phyloP scores from a whole-genome alignment of 2,888 invertebrate genomes.

The Vannuccia rotundouncinata region DNA sequence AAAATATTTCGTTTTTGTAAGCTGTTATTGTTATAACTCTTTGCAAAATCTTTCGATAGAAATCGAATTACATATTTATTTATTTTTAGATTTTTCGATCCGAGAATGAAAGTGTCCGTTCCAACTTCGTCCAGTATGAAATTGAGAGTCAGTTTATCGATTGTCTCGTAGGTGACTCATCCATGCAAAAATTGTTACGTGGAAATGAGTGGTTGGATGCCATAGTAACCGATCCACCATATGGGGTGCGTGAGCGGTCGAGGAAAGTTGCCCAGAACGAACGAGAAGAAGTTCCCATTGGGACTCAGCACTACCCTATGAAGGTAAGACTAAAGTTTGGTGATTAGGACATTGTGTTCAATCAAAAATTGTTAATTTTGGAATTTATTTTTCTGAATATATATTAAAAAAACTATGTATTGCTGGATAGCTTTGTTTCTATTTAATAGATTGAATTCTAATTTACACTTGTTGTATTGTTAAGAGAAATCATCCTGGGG shows the following conservation, averaged over 20 bases:
- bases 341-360: no score
- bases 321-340: background rate
- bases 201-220: conserved; percentile 68
- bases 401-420: no score
- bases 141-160: conserved; percentile 69
- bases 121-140: conserved; percentile 79
- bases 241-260: conserved; percentile 84
- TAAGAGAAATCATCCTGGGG: no score
- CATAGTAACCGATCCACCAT: conserved; percentile 89
- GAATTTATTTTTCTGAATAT: no score
- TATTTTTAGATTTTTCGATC: conserved; percentile 45
- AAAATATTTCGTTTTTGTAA: no score
- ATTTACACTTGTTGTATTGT: no score
- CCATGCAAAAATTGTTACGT: conserved; percentile 62
- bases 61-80: no score
- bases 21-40: no score
- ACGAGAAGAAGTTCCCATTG: conserved; percentile 41
- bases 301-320: conserved; percentile 43
- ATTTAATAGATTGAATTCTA: no score
- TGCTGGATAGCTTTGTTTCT: no score
- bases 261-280: conserved; percentile 63
- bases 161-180: conserved; percentile 79
- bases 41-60: no score
- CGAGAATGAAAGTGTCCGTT: conserved; percentile 71
- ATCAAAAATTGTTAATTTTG: no score